Base-by-base conservation (phyloP, 1,140 invertebrate species). In the Melitaea cinxia region DNA sequence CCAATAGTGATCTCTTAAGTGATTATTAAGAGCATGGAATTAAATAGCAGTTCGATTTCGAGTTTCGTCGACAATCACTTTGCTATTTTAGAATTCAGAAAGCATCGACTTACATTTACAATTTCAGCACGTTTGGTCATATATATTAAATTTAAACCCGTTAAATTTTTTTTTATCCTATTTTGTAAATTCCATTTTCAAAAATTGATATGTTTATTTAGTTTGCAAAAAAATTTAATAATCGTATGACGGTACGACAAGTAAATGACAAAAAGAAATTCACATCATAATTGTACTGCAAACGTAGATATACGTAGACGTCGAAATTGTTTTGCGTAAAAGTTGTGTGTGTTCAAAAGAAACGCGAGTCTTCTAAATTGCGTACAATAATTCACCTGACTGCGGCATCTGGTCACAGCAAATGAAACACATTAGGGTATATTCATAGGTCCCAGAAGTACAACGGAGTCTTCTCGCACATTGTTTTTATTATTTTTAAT, bases 371-470 rank as follows among this genome's bases (percentile, higher is more conserved):
- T 69, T 50, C 68, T 66, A 78, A 78, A 80, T 80, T 78, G 67
- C 73, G 56, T 35, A 72, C 70, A 67, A 78, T 80, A 80, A 73
- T 75, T 80, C 73, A 78, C 73, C 68, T 73, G 72, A 35, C 55
- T 59, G 66, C 57, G 65, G 39, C 78, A 78, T 73, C 76, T 80
- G 78, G 73, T 68, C 65, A 56, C 56, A 67, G 63, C 58, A 67
- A 78, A 73, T 80, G 71, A 74, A 78, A 75, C 66, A 68, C 62
- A 65, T 76, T 56, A 39, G 52, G 24, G 4, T 6, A n/a, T 30
- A 7, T 12, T 21, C 30, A 19, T 19, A 54, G 28, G n/a, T 55
- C 10, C 6, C 21, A 37, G 30, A 17, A 1, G 28, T 33, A n/a
- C n/a, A n/a, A n/a, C n/a, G n/a, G n/a, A 23, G 17, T 7, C 17